Conservation (phyloP, 2,113 vertebrate species). For the Ifrita kowaldi region DNA sequence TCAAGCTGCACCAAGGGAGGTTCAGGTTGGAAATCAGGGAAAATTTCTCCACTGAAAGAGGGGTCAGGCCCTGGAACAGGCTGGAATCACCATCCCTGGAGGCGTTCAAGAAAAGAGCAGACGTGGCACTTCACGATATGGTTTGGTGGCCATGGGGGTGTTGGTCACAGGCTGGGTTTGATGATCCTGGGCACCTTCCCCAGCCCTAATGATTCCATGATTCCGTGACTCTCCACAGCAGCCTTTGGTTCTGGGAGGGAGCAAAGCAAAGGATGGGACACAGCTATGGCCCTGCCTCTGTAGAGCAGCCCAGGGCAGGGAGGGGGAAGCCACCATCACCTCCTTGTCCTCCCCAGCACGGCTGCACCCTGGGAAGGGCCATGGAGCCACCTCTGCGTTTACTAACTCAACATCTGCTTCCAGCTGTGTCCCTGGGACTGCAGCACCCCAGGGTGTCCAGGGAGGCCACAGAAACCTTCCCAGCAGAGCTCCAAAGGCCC, state of each 20-base stretch:
- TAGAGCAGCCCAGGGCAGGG: not conserved
- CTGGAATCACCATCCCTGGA: not conserved
- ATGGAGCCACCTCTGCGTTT: not conserved
- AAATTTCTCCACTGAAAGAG: not conserved
- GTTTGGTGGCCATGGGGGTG: not conserved
- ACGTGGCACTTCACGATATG: rapidly evolving
- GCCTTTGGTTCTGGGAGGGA: not conserved
- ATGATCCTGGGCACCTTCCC: not conserved
- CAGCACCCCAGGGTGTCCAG: not conserved
- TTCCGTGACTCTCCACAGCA: not conserved
- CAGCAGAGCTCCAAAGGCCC: not conserved
- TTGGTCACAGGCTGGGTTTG: not conserved
- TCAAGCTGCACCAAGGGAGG: not conserved
- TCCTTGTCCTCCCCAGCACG: not conserved
- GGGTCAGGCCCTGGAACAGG: not conserved
- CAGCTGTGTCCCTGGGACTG: not conserved
- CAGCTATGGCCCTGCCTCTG: not conserved
- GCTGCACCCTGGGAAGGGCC: not conserved
- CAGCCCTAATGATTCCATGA: not conserved
- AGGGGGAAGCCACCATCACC: not conserved
- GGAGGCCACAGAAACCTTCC: not conserved
- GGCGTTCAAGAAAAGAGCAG: not conserved
- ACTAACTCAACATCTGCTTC: not conserved
- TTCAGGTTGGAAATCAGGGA: not conserved
- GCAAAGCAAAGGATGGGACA: not conserved